Base-by-base conservation (phyloP, 1,140 invertebrate species). In the Magallana angulata region DNA sequence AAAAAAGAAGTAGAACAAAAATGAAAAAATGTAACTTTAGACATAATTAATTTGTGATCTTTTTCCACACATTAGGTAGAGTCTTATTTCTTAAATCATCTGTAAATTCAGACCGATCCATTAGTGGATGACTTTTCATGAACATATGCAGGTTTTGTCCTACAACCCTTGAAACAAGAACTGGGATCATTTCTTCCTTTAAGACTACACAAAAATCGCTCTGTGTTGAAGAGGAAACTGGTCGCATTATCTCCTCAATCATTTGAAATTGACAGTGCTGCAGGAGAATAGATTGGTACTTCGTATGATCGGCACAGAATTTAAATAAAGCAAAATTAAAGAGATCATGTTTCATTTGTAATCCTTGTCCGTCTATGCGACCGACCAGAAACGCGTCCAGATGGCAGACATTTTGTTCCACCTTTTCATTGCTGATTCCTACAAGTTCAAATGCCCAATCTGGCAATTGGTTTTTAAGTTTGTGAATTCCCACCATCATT, bases 321-420 rank as follows among this genome's bases (percentile, higher is more conserved):
- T 76, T 18, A 30, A 76, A 76, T 24, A 76, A 76, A 76, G 24
- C 68, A 24, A 76, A 12, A 30, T 24, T 76, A 9, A 76, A 30
- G 24, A 76, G 7, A 30, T 76, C 68, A 76, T 76, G 68, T 76
- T 76, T 76, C 68, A 76, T 76, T 76, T 12, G 24, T 12, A 76
- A 30, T 76, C 24, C 36, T 12, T 30, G 24, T 36, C 68, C 68
- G 36, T 76, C 68, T 30, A 76, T 30, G 36, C 24, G 12, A 30
- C 18, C 68, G 36, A 30, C 30, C 24, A 76, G 18, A 76, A 30
- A 76, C 5, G 18, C 68, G 11, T 76, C 24, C 12, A 76, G 68
- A 76, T 76, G 68, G 3, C 68, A 30, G 68, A 76, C 14, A 76
- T 76, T 76, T 30, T 76, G 18, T 30, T 12, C 24, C 11, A 76